Conservation (phyloP, 2,888 invertebrate genomes). For the Rotaria sp. region DNA sequence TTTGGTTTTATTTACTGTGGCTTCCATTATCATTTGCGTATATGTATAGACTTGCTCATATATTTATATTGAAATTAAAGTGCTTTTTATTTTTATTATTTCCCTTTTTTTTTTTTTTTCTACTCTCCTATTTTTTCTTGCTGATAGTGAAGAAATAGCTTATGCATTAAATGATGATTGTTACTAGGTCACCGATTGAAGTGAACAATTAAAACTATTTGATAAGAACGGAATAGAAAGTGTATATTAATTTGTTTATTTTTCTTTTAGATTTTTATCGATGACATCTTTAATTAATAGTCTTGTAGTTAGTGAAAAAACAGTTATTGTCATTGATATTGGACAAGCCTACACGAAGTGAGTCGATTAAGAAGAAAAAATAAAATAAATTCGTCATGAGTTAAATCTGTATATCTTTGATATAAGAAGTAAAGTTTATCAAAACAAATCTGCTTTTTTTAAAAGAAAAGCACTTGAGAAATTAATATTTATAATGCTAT, state of each 20-base stretch:
- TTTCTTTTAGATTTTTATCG: background rate
- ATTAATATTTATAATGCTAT: too few relatives aligned
- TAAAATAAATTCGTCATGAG: background rate
- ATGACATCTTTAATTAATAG: background rate
- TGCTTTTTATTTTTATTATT: background rate
- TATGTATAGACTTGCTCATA: background rate
- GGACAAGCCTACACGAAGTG: constrained; percentile 39
- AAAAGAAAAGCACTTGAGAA: too few relatives aligned
- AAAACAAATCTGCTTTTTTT: too few relatives aligned
- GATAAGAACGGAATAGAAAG: background rate
- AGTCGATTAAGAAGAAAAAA: background rate
- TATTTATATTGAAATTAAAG: background rate
- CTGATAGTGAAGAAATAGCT: too few relatives aligned
- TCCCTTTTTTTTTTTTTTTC: too few relatives aligned
- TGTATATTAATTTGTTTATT: background rate
- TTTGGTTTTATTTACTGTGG: background rate
- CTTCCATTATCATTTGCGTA: background rate
- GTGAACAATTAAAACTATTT: background rate
- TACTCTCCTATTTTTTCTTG: background rate
- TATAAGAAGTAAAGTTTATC: background rate
- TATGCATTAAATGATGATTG: background rate
- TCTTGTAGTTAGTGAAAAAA: background rate
- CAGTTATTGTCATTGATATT: constrained; percentile 33
- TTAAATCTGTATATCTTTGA: background rate
- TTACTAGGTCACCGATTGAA: background rate